These are phyloP conservation scores for Corvus hawaiiensis DNA, from an alignment of 2,113 vertebrate species.

Conservation along the genomic window DNA sequence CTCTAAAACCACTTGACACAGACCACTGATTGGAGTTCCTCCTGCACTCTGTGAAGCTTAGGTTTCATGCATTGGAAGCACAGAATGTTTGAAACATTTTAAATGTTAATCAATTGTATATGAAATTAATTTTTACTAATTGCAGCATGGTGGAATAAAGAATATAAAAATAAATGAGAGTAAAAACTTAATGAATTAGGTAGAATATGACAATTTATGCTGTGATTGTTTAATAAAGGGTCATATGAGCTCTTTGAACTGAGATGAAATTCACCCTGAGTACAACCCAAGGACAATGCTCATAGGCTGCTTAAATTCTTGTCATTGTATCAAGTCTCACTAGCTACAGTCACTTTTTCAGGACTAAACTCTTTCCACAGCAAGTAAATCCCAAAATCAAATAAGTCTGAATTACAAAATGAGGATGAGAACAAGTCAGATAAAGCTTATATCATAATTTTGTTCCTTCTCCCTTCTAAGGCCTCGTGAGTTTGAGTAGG, in stretches of 20 bases:
- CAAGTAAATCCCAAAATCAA: not conserved
- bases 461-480: not conserved
- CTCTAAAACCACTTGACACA: not conserved
- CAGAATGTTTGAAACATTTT: not conserved
- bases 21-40: not conserved
- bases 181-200: not conserved
- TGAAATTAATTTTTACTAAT: not conserved
- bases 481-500: not conserved
- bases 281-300: not conserved
- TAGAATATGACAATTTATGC: not conserved
- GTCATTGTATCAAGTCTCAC: not conserved
- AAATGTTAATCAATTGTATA: not conserved
- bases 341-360: not conserved
- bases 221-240: not conserved
- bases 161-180: not conserved
- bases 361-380: not conserved
- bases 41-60: not conserved
- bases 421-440: not conserved
- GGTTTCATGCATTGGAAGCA: not conserved
- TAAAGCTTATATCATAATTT: not conserved
- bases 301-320: not conserved
- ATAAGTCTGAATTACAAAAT: not conserved
- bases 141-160: not conserved
- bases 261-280: not conserved
- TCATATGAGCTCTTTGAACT: not conserved